These are phyloP conservation scores for Protosalanx chinensis DNA, from an alignment of 2,797 vertebrate genomes.

Conservation along the genomic window DNA sequence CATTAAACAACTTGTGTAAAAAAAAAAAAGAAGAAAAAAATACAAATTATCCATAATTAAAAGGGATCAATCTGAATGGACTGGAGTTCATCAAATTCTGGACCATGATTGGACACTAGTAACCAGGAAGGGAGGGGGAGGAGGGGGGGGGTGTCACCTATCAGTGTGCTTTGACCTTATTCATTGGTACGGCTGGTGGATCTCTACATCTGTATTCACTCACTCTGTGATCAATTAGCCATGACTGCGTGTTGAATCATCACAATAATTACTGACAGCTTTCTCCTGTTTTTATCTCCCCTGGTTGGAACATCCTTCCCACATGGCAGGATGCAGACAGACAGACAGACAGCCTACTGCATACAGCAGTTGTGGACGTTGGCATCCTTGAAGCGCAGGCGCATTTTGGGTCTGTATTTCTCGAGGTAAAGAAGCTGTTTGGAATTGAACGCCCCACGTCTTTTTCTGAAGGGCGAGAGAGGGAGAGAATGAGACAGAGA, in stretches of 20 bases:
- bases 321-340: slow-evolving; percentile 60
- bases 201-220: slow-evolving; percentile 52
- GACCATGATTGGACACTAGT: slow-evolving; percentile 67
- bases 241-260: slow-evolving; percentile 76
- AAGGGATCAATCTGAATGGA: slow-evolving; percentile 63
- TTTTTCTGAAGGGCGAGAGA: slow-evolving; percentile 79
- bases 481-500: slow-evolving; percentile 2
- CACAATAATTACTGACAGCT: slow-evolving; percentile 78
- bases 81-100: slow-evolving; percentile 62
- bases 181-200: slow-evolving; percentile 70
- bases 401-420: slow-evolving; percentile 98
- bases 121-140: slow-evolving; percentile 60
- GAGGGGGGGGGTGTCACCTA: slow-evolving; percentile 30
- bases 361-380: slow-evolving; percentile 93
- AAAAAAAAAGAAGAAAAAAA: slow-evolving; percentile 61
- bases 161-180: slow-evolving; percentile 75
- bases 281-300: slow-evolving; percentile 66
- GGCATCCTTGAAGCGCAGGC: slow-evolving; percentile 93
- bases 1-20: slow-evolving; percentile 59
- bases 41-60: slow-evolving; percentile 65
- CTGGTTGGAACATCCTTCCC: slow-evolving; percentile 76
- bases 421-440: slow-evolving; percentile 99
- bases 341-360: slow-evolving; percentile 79
- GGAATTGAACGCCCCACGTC: slow-evolving; percentile 99
- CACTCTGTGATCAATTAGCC: slow-evolving; percentile 68